Evolutionary conservation across 2,113 vertebrate genomes (phyloP).

Genomic region (Lepisosteus oculatus): DNA sequence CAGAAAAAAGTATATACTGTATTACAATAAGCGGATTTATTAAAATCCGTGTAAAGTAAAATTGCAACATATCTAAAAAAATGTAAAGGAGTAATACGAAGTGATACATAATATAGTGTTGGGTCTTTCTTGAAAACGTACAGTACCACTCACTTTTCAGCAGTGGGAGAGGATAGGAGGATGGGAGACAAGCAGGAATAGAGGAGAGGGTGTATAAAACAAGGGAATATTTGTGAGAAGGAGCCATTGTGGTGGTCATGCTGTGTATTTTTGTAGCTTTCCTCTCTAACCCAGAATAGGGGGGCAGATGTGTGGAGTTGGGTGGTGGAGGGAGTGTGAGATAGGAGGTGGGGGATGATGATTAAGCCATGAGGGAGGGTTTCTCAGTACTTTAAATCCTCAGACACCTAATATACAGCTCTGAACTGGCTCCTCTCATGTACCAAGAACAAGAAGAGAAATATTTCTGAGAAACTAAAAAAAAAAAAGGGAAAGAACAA

Average conservation of each 20-base stretch:
- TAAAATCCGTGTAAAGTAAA: too few relatives aligned
- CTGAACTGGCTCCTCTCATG: constrained; percentile 35
- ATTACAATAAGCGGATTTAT: too few relatives aligned
- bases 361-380: constrained; percentile 16
- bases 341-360: constrained; percentile 35
- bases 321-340: constrained; percentile 53
- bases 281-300: constrained; percentile 40
- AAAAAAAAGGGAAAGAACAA: constrained; percentile 41
- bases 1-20: too few relatives aligned
- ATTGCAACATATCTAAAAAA: too few relatives aligned
- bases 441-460: constrained; percentile 31
- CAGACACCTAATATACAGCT: constrained; percentile 50
- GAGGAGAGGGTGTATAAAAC: constrained; percentile 16
- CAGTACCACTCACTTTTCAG: neutral
- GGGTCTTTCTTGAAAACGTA: neutral
- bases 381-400: constrained; percentile 46
- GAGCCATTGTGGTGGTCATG: constrained; percentile 26
- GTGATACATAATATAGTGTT: neutral
- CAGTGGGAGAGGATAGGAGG: constrained; percentile 18
- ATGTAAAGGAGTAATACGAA: neutral
- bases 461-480: constrained; percentile 20
- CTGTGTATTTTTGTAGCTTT: constrained; percentile 39
- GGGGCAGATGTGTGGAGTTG: constrained; percentile 22
- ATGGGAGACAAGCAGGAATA: constrained; percentile 26
- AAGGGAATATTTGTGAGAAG: constrained; percentile 16